phyloP scores from a whole-genome alignment of 2,888 invertebrate species.

The Cantharis rufa region DNA sequence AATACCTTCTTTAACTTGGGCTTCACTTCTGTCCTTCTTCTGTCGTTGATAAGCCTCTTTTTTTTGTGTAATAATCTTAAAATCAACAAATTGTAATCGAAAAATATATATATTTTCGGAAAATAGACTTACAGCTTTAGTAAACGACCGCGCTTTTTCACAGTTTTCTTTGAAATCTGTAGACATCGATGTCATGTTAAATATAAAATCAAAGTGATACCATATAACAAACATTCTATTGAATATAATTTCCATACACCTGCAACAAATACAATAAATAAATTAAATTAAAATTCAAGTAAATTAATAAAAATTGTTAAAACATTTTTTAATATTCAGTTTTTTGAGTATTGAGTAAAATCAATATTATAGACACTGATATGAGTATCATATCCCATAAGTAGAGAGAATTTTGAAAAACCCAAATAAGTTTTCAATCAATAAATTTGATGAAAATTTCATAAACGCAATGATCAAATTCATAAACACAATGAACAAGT shows the following conservation, averaged over 20 bases:
- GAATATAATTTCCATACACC: constrained; percentile 6
- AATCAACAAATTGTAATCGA: not conserved
- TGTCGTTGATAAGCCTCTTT: not conserved
- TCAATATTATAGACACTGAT: too few species aligned
- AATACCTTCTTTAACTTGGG: constrained; percentile 55
- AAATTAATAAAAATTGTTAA: too few species aligned
- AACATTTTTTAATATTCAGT: too few species aligned
- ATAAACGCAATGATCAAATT: too few species aligned
- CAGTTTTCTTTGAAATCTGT: not conserved
- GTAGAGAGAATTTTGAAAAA: too few species aligned
- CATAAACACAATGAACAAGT: too few species aligned
- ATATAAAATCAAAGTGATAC: constrained; percentile 7
- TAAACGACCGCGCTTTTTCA: not conserved
- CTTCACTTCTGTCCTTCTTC: constrained; percentile 29
- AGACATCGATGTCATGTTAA: not conserved
- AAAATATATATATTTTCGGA: not conserved
- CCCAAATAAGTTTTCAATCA: too few species aligned
- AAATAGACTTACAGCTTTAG: not conserved
- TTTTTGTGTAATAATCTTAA: constrained; percentile 4
- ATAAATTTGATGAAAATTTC: too few species aligned
- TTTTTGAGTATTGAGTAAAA: too few species aligned
- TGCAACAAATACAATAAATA: too few species aligned
- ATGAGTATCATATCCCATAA: too few species aligned
- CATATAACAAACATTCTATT: constrained; percentile 3
- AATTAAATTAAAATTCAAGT: too few species aligned